These are phyloP conservation scores for Vesta saturnalis DNA, from an alignment of 2,888 invertebrate species.

Conservation along the genomic window DNA sequence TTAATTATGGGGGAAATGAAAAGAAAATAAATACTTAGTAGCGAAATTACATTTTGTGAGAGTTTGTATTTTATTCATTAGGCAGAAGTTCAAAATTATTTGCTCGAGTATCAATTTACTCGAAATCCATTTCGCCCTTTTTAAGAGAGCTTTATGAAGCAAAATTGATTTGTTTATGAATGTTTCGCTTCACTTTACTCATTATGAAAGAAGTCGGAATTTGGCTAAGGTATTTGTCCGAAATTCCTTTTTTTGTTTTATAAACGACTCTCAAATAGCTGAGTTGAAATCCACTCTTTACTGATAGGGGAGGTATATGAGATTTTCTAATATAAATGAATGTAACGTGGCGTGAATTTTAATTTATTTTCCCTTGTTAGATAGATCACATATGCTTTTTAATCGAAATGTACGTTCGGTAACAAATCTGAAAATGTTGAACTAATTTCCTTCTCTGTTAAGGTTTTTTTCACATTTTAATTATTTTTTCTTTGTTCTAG, in stretches of 20 bases:
- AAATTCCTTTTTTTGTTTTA: too few relatives aligned
- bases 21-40: neutral
- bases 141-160: too few relatives aligned
- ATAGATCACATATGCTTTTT: neutral
- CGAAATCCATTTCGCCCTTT: neutral
- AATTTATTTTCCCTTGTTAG: neutral
- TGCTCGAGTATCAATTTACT: neutral
- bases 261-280: neutral
- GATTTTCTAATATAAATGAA: neutral
- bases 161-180: neutral
- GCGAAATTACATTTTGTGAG: too few relatives aligned
- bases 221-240: too few relatives aligned
- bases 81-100: neutral
- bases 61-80: neutral
- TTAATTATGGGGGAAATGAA: neutral
- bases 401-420: neutral
- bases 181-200: too few relatives aligned
- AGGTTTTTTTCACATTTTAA: too few relatives aligned
- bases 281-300: neutral
- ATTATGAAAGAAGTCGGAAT: too few relatives aligned
- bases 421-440: neutral
- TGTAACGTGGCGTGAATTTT: constrained; percentile 1
- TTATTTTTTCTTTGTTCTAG: too few relatives aligned
- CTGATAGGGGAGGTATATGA: neutral
- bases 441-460: neutral